Percentiles rank a stretch among this genome's conserved stretches.
Evolutionary conservation across 2,888 invertebrate genomes (phyloP).

Genomic region (Stegophylla sp.): DNA sequence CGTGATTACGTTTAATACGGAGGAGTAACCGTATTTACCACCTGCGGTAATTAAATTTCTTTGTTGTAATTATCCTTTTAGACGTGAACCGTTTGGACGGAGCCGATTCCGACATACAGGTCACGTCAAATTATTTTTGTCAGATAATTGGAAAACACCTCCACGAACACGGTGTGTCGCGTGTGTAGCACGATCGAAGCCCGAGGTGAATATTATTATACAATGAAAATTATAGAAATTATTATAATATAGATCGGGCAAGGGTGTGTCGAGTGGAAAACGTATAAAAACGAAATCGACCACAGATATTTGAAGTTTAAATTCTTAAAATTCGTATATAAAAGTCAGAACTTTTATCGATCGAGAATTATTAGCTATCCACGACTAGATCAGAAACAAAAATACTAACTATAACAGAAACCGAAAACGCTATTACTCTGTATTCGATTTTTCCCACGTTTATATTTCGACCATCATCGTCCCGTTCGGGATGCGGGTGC

Average conservation of each 20-base stretch:
- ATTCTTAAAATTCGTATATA: too few relatives aligned
- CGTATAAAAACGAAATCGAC: too few relatives aligned
- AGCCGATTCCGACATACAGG: constrained; percentile 35
- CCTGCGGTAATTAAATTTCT: constrained; percentile 58
- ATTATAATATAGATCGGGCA: background rate
- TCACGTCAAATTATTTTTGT: constrained; percentile 28
- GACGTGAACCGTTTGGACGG: constrained; percentile 26
- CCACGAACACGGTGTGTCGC: constrained; percentile 22
- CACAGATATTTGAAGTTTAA: background rate
- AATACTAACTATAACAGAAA: background rate
- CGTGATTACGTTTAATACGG: constrained; percentile 33
- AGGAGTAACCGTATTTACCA: constrained; percentile 46
- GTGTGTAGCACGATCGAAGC: constrained; percentile 14
- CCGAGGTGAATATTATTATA: background rate
- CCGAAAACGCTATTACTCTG: background rate
- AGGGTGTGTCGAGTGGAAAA: background rate
- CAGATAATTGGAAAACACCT: constrained; percentile 57
- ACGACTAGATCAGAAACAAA: background rate
- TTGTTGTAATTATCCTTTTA: constrained; percentile 51
- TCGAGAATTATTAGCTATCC: background rate
- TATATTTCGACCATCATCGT: background rate
- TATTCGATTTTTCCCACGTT: constrained; percentile 37
- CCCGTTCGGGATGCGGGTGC: constrained; percentile 34
- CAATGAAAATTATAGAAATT: constrained; percentile 1
- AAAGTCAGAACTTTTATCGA: background rate